A percentile compares a stretch with the other conserved stretches of the same genome.
phyloP scores from a whole-genome alignment of 2,797 vertebrate genomes.

The Chromobotia macracanthus region DNA sequence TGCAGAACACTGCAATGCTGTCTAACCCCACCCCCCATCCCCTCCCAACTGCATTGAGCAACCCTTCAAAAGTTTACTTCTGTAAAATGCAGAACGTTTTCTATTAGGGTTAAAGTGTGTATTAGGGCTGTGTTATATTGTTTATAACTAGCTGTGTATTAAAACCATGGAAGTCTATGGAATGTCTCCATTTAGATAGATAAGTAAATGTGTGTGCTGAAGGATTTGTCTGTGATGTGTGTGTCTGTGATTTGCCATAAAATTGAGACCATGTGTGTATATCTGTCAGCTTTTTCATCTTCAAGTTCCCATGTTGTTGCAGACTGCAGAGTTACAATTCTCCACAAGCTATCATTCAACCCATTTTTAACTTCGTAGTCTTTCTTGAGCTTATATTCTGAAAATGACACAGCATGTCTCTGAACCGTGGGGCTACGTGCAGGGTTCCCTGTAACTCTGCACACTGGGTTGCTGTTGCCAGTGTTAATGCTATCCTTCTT shows the following conservation, averaged over 20 bases:
- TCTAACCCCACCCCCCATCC: too few species aligned
- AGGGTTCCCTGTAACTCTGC: conserved; percentile 24
- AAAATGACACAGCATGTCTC: conserved; percentile 10
- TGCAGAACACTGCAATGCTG: background rate
- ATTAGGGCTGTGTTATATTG: too few species aligned
- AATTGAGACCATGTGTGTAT: conserved; percentile 34
- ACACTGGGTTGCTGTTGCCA: conserved; percentile 16
- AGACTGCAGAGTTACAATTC: conserved; percentile 32
- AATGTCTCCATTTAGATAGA: too few species aligned
- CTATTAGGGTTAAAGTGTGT: conserved; percentile 50
- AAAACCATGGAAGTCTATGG: too few species aligned
- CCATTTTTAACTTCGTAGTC: conserved; percentile 6
- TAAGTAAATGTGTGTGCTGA: too few species aligned
- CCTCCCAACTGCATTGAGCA: too few species aligned
- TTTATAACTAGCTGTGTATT: too few species aligned
- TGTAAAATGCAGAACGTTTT: too few species aligned
- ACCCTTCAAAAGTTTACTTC: too few species aligned
- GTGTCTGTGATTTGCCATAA: conserved; percentile 36
- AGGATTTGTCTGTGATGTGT: conserved; percentile 9
- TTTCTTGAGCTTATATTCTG: conserved; percentile 17
- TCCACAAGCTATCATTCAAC: conserved; percentile 27
- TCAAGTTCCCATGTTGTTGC: conserved; percentile 26
- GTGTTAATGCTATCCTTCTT: background rate
- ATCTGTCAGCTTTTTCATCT: conserved; percentile 26
- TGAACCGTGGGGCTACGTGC: conserved; percentile 28